Evolutionary conservation across 1,140 invertebrate genomes (phyloP), one percentile per base, ranked within the genome.

Genomic region (Hyposmocoma kahamanoa): DNA sequence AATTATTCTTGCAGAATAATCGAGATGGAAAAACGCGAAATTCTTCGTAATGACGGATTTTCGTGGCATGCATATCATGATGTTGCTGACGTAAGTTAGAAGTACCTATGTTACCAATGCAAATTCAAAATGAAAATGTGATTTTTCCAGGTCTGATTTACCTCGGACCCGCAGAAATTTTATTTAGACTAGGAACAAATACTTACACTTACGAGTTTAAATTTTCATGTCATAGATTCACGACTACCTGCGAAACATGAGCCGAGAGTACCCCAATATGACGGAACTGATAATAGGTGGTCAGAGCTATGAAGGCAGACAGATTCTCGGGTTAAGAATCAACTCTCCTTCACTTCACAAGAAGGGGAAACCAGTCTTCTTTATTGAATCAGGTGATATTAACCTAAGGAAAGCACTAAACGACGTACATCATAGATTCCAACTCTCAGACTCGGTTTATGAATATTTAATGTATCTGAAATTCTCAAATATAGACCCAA

Each of bases 11-110:
- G 17, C 38, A 78, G 74, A 61, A 50, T 81, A 30, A 68, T 81
- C 24, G 46, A 44, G 1, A 42, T 36, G n/a, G 77, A 81, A 44
- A 78, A 69, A 42, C 42, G 38, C 10, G n/a, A 22, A 3, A 17
- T 22, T 5, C 21, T 22, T 18, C 15, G 43, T 11, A 54, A 50
- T 8, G 42, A 56, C 20, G 42, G 22, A 5, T 80, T 76, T 42
- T 70, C 68, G 1, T 82, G 76, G 74, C 66, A 63, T 10, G 62
- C 73, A 9, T 82, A 82, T 42, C 76, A 80, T 42, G 78, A 82
- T 30, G 60, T 82, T 5, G 56, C 74, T 47, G 64, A 68, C 26
- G 78, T 80, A 58, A 70, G 72, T 67, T 4, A 30, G 18, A 30
- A 19, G 17, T 18, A 11, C 9, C 8, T 43, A 43, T 24, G 2